Evolutionary conservation across 2,797 vertebrate species (phyloP).

Genomic region (Corythornis leucogaster): DNA sequence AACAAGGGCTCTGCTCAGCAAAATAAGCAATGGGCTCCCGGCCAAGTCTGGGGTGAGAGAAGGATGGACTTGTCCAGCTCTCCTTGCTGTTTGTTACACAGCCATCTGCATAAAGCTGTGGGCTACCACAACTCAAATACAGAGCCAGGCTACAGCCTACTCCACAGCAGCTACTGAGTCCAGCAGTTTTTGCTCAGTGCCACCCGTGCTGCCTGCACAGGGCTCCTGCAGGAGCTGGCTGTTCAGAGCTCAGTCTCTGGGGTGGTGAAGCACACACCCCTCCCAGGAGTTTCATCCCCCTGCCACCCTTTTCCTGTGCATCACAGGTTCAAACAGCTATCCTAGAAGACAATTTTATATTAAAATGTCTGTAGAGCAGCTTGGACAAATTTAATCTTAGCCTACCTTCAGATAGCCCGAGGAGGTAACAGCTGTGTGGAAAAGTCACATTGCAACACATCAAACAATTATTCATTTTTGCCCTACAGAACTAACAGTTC

Average conservation of each 20-base stretch:
- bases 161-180: background rate
- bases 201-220: background rate
- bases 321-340: background rate
- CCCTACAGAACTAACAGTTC: background rate
- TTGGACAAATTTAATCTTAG: background rate
- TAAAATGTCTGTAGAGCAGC: background rate
- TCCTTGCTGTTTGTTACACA: background rate
- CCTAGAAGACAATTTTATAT: background rate
- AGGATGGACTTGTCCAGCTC: conserved; percentile 51
- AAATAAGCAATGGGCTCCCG: conserved; percentile 68
- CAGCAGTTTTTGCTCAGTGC: background rate
- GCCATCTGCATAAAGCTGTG: background rate
- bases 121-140: background rate
- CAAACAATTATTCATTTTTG: background rate
- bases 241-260: background rate
- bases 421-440: background rate
- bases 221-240: background rate
- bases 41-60: conserved; percentile 32
- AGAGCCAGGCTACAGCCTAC: background rate
- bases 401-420: background rate
- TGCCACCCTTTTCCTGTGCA: accelerated
- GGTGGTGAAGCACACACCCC: too few species aligned
- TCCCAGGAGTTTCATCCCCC: background rate
- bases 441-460: background rate
- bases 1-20: conserved; percentile 51